Evolutionary conservation across 2,888 invertebrate species (phyloP).

Genomic region (Toxonevra muliebris): DNA sequence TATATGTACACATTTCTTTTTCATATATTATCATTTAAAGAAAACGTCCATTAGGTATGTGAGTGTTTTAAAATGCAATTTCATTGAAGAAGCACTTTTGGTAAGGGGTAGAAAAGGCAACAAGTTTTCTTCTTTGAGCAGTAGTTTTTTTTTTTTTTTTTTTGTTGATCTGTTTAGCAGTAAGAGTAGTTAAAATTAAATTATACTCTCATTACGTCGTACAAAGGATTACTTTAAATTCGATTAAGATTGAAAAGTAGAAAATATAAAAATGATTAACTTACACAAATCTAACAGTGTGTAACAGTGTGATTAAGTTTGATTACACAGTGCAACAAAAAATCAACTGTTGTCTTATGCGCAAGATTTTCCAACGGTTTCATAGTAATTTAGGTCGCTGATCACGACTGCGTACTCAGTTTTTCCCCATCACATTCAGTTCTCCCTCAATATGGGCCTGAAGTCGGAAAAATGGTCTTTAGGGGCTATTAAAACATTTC

Average conservation of each 20-base stretch:
- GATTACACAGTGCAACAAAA: too few species aligned
- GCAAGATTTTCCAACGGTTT: too few species aligned
- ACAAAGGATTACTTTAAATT: not conserved
- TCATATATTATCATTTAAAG: constrained; percentile 61
- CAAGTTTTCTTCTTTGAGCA: not conserved
- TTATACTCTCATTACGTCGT: too few species aligned
- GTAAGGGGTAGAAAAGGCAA: constrained; percentile 48
- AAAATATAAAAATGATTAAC: not conserved
- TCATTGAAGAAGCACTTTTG: constrained; percentile 57
- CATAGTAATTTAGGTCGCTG: too few species aligned
- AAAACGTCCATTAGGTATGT: constrained; percentile 52
- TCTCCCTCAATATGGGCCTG: too few species aligned
- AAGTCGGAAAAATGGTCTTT: too few species aligned
- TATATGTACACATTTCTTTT: constrained; percentile 51
- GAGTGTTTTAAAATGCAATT: constrained; percentile 58
- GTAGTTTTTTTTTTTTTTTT: not conserved
- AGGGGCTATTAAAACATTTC: too few species aligned
- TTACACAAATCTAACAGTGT: not conserved
- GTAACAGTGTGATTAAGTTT: too few species aligned
- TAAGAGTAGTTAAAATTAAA: not conserved
- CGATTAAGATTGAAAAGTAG: not conserved
- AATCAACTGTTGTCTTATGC: too few species aligned
- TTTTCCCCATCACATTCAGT: too few species aligned
- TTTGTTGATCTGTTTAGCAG: not conserved
- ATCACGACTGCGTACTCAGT: too few species aligned